Base-by-base conservation (phyloP, 2,113 vertebrate genomes). In the Gymnocephalus cernua region DNA sequence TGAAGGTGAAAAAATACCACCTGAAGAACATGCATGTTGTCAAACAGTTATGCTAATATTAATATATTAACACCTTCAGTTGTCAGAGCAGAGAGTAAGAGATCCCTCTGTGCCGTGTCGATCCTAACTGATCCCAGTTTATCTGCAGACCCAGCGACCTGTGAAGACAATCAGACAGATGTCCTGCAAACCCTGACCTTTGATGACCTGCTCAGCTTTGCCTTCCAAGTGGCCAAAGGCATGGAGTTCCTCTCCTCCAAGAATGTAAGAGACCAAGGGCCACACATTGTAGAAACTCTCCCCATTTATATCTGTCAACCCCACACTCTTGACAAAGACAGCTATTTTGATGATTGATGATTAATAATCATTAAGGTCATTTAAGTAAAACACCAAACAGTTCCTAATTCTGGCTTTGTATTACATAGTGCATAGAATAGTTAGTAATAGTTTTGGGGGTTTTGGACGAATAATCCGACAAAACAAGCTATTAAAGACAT, bases 221-320 rank as follows among this genome's bases (percentile, higher is more conserved):
- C 98, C 2, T 97, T 95, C 64, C 98, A 99, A 95, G 96, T 99
- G 90, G 97, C 97, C 88, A 97, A 96, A 93, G 98, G 98, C 86
- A 99, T 99, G 98, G 97, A 98, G 84, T 99, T 99, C 89, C 97
- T 99, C 53, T 97, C 97, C 77, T 95, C 96, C 76, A 98, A 96
- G 92, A 97, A 95, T 84, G 98, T 99, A 96, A 86, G 95, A 13
- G 51, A 59, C 16, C 14, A 58, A 57, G 6, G 4, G 15, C 12
- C 61, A 69, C 48, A 45, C 32, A 38, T 38, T 12, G 29, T 29
- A 9, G 9, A 59, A 44, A 61, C 44, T 5, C 16, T 32, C 14
- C 10, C 51, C 58, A 63, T 51, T 41, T 12, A 44, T 23, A 44
- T 54, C 50, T n/a, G 4, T 47, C 23, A 56, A 32, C 19, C 19